Evolutionary conservation across 2,797 vertebrate genomes (phyloP).

Genomic region (Phataginus tetradactyla): DNA sequence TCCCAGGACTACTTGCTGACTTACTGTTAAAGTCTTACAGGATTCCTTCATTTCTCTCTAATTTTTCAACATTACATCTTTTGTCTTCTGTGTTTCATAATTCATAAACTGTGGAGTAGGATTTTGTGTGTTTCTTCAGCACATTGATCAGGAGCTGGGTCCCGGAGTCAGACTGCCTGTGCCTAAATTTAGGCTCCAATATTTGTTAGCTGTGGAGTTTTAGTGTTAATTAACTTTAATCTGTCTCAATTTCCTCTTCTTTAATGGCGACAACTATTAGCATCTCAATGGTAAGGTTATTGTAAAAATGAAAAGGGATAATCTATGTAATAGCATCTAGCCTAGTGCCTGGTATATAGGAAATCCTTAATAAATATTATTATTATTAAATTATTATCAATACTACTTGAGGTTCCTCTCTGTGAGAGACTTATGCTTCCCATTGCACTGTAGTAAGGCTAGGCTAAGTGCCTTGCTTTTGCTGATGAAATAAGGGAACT

Average conservation of each 20-base stretch:
- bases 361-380: conserved; percentile 34
- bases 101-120: neutral
- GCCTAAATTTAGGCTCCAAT: conserved; percentile 58
- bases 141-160: neutral
- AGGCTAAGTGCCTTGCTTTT: neutral
- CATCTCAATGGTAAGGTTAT: neutral
- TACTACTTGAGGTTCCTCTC: neutral
- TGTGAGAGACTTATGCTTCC: neutral
- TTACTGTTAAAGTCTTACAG: conserved; percentile 46
- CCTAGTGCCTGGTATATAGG: neutral
- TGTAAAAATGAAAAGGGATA: neutral
- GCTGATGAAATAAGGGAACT: neutral
- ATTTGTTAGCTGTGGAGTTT: conserved; percentile 42
- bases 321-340: neutral
- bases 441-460: neutral
- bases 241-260: conserved; percentile 25
- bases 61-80: conserved; percentile 56
- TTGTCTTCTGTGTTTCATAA: conserved; percentile 21
- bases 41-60: conserved; percentile 35
- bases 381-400: neutral
- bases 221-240: conserved; percentile 57
- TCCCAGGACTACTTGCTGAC: conserved; percentile 62
- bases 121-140: conserved; percentile 41
- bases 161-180: neutral
- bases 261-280: conserved; percentile 21